Conservation (phyloP, 2,797 vertebrate genomes). For the Sardinella longiceps region DNA sequence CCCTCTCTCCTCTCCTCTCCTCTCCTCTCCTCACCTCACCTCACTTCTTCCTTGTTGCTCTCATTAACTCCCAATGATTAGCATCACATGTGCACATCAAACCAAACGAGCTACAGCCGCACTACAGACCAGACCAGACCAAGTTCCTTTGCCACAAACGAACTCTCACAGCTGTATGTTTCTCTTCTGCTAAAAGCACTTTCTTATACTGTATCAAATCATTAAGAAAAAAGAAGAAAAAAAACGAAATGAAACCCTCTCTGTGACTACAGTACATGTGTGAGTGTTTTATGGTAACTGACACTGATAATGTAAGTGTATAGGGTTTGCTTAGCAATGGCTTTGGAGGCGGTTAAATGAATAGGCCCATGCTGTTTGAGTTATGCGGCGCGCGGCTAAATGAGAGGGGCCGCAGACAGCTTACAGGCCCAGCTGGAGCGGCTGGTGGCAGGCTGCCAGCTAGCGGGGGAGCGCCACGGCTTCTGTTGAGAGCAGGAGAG, state of each 20-base stretch:
- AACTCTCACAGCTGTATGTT: neutral
- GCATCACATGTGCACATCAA: slow-evolving; percentile 35
- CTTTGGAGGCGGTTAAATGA: slow-evolving; percentile 48
- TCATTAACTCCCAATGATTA: slow-evolving; percentile 35
- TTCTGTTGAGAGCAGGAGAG: slow-evolving; percentile 42
- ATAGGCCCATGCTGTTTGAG: slow-evolving; percentile 50
- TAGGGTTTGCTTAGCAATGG: slow-evolving; percentile 33
- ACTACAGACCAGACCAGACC: neutral
- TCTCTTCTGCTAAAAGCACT: neutral
- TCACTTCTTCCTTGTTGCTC: neutral
- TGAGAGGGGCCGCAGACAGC: slow-evolving; percentile 50
- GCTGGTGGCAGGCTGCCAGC: slow-evolving; percentile 53
- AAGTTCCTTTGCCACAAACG: neutral
- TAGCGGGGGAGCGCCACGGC: slow-evolving; percentile 36
- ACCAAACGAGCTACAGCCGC: slow-evolving; percentile 1
- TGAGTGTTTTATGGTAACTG: slow-evolving; percentile 34
- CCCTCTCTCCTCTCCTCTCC: neutral
- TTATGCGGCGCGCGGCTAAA: slow-evolving; percentile 47
- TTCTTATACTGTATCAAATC: neutral
- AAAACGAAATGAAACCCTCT: neutral
- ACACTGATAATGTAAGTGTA: slow-evolving; percentile 45
- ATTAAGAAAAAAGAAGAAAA: slow-evolving; percentile 30
- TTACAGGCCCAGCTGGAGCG: slow-evolving; percentile 48
- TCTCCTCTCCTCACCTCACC: neutral
- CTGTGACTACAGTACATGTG: slow-evolving; percentile 1